Evolutionary conservation across 92 coral and sea anemone genomes (phyloP).

Genomic region (Zoanthus sociatus): DNA sequence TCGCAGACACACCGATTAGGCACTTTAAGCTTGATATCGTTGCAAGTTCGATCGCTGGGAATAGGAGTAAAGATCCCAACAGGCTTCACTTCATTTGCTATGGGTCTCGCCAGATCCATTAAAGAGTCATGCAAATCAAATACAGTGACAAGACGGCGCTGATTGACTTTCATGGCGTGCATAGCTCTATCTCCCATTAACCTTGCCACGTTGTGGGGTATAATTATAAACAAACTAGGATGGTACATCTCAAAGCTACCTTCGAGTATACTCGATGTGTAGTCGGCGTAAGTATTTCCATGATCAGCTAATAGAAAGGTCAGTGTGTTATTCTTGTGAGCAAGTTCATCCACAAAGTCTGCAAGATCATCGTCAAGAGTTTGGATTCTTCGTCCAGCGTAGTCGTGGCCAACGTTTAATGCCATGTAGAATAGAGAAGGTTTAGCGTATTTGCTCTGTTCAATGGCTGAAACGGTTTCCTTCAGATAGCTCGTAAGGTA

Average conservation of each 20-base stretch:
- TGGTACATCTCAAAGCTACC: slow-evolving; percentile 95
- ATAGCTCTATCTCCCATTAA: slow-evolving; percentile 73
- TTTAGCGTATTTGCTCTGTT: slow-evolving; percentile 45
- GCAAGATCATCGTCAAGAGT: slow-evolving; percentile 72
- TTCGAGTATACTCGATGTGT: slow-evolving; percentile 67
- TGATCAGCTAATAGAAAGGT: slow-evolving; percentile 89
- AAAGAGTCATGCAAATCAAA: slow-evolving; percentile 82
- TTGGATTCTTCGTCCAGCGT: slow-evolving; percentile 75
- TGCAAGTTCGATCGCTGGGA: slow-evolving; percentile 68
- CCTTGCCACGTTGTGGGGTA: slow-evolving; percentile 70
- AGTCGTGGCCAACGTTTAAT: slow-evolving; percentile 84
- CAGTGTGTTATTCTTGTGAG: slow-evolving; percentile 70
- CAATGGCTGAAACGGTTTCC: slow-evolving; percentile 65
- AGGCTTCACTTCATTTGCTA: slow-evolving; percentile 61
- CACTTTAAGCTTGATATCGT: slow-evolving; percentile 73
- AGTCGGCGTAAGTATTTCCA: slow-evolving; percentile 86
- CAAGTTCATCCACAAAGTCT: slow-evolving; percentile 57
- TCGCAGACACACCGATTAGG: slow-evolving; percentile 89
- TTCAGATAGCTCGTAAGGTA: slow-evolving; percentile 71
- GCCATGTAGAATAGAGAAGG: slow-evolving; percentile 78
- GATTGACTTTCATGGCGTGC: slow-evolving; percentile 69
- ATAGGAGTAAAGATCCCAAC: slow-evolving; percentile 78
- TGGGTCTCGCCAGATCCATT: slow-evolving; percentile 68
- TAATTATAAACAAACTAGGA: slow-evolving; percentile 79
- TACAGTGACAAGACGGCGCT: slow-evolving; percentile 79